A percentile compares a stretch with the other conserved stretches of the same genome.
These are phyloP conservation scores for Zygothrica quintamaculata DNA, from an alignment of 2,888 invertebrate species.

Conservation along the genomic window DNA sequence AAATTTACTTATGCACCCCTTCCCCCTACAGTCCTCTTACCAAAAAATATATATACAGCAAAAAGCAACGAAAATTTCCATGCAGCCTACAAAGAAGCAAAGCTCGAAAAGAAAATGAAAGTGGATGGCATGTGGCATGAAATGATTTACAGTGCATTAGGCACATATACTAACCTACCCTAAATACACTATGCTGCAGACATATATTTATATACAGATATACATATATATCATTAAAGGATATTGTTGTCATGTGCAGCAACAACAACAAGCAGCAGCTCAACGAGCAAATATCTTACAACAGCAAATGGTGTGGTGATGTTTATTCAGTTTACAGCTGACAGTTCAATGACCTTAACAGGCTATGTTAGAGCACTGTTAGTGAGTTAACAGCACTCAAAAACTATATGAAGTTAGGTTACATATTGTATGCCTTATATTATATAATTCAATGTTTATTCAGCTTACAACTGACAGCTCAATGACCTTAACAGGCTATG, in stretches of 20 bases:
- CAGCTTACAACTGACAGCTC: not conserved
- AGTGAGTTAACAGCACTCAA: too few relatives aligned
- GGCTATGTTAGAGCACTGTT: not conserved
- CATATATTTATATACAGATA: constrained; percentile 1
- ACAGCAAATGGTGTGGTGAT: constrained; percentile 3
- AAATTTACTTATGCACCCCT: constrained; percentile 70
- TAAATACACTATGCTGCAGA: not conserved
- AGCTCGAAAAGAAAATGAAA: not conserved
- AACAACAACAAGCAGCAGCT: constrained; percentile 16
- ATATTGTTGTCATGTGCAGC: constrained; percentile 39
- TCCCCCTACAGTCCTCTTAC: too few relatives aligned
- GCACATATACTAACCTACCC: constrained; percentile 10
- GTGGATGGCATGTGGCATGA: constrained; percentile 25
- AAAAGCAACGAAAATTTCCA: constrained; percentile 38
- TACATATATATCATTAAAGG: constrained; percentile 40
- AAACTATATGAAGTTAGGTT: too few relatives aligned
- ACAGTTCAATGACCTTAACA: not conserved
- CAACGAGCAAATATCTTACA: constrained; percentile 53
- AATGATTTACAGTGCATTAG: constrained; percentile 71
- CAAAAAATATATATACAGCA: constrained; percentile 59
- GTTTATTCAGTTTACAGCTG: not conserved
- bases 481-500: not conserved
- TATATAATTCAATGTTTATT: too few relatives aligned
- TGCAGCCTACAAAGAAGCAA: not conserved
- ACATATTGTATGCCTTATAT: too few relatives aligned